Base-by-base conservation (phyloP, 2,113 vertebrate genomes). In the Puffinus mauretanicus region DNA sequence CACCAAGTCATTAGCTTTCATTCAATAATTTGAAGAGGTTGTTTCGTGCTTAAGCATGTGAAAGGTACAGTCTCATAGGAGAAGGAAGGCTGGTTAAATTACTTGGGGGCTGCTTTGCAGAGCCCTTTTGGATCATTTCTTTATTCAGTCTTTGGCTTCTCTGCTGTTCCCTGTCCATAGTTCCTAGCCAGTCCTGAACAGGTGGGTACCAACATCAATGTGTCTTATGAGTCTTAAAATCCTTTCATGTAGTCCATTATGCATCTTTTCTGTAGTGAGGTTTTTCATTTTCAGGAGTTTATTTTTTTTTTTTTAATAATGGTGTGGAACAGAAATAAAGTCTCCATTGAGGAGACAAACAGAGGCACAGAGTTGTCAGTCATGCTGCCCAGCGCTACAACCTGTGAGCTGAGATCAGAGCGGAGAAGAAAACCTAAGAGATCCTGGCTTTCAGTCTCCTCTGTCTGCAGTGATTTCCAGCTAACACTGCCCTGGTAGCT, bases 201-300 rank as follows among this genome's bases (percentile, higher is more conserved):
- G 34, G 30, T 61, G 46, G 38, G 15, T 11, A 62, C 10, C 26
- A 19, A 6, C 1, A 3, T 47, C 58, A 47, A 0, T 13, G 11
- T 79, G 60, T 44, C 62, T 44, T 61, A 2, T 11, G 19, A 84
- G 52, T 47, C 65, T 82, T 75, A n/a, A 81, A 88, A 40, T 46
- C 29, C 14, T 86, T 71, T 34, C 26, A 11, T 27, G 30, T n/a
- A 54, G 8, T 42, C 27, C 24, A 16, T n/a, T 14, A 25, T 13
- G 12, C 9, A 13, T 34, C 32, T 72, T 26, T 67, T 66, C 51
- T 66, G 38, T 40, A 64, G 20, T 7, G 22, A 47, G 2, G 4
- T 11, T 70, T 55, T 72, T 40, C 1, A 8, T 47, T 91, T 87
- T n/a, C 24, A 66, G 40, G 47, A 55, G 29, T 14, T 4, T 11